phyloP scores from a whole-genome alignment of 2,113 vertebrate genomes.

The Zosterops japonicus region DNA sequence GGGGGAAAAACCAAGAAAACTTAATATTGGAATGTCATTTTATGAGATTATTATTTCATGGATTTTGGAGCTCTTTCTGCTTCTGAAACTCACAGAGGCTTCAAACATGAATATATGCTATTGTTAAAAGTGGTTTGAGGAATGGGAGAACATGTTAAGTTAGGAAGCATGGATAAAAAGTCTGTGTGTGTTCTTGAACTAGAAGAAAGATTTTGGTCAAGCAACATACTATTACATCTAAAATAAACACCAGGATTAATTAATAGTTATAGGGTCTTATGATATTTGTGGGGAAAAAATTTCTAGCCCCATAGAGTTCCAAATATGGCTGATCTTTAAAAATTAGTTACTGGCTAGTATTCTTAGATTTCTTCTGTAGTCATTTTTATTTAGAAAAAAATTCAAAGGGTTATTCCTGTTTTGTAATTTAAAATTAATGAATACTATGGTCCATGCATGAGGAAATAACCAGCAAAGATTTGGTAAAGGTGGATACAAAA shows the following conservation, averaged over 20 bases:
- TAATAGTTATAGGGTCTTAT: neutral
- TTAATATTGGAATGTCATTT: neutral
- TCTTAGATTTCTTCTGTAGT: neutral
- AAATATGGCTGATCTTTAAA: neutral
- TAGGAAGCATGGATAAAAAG: neutral
- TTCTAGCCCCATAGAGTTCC: fast-evolving
- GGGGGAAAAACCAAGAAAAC: neutral
- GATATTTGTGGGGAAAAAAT: neutral
- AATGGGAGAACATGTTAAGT: neutral
- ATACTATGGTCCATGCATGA: neutral
- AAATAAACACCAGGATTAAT: neutral
- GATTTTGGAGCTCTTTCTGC: neutral
- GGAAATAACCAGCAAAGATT: neutral
- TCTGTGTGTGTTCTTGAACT: neutral
- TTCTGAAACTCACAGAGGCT: neutral
- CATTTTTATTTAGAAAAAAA: neutral
- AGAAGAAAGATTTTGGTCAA: neutral
- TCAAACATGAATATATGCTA: neutral
- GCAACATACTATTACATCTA: neutral
- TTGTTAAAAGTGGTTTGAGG: neutral
- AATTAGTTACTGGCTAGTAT: neutral
- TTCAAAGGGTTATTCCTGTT: neutral
- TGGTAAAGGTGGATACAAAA: neutral
- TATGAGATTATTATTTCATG: neutral
- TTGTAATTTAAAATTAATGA: neutral